phyloP scores from a whole-genome alignment of 2,113 vertebrate genomes.

The Vireo altiloquus region DNA sequence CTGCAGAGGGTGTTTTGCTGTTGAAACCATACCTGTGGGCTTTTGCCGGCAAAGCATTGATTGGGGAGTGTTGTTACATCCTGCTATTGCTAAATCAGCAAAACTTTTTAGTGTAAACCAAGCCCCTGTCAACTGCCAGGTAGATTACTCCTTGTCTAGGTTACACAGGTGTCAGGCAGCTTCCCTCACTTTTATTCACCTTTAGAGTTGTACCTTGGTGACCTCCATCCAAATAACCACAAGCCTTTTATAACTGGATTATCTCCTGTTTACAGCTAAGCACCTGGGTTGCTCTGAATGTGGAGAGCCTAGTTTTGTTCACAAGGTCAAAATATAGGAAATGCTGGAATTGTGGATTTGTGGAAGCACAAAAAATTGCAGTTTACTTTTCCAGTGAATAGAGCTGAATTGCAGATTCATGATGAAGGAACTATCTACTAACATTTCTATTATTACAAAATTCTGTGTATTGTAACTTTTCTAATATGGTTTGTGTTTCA shows the following conservation, averaged over 20 bases:
- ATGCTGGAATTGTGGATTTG: not conserved
- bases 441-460: not conserved
- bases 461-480: not conserved
- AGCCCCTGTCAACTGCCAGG: fast-evolving
- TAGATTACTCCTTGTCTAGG: not conserved
- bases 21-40: not conserved
- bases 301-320: not conserved
- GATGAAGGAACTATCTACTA: not conserved
- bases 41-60: not conserved
- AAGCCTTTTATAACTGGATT: constrained; percentile 10
- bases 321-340: not conserved
- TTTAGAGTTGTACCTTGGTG: not conserved
- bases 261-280: constrained; percentile 3
- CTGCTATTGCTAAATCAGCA: not conserved
- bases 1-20: not conserved
- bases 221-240: constrained; percentile 3
- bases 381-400: not conserved
- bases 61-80: not conserved
- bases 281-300: not conserved
- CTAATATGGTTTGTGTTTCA: not conserved
- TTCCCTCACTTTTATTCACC: not conserved
- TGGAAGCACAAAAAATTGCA: not conserved
- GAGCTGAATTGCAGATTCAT: not conserved
- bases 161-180: not conserved
- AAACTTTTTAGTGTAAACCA: not conserved